These are phyloP conservation scores for Nomada goodeniana DNA, from an alignment of 2,888 invertebrate genomes.

Conservation along the genomic window DNA sequence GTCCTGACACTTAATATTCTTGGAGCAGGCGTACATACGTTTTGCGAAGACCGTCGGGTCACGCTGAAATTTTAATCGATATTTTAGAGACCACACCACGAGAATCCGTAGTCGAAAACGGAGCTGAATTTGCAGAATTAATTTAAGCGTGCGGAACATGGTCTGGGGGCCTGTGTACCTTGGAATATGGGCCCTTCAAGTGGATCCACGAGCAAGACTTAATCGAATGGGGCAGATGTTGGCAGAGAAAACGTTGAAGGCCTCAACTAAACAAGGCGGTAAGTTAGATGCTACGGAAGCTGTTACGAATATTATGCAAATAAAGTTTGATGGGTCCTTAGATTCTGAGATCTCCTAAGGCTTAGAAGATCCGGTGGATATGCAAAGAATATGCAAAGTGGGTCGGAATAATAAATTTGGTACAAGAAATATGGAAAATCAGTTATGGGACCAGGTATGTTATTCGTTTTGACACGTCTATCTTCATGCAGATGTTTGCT, in stretches of 20 bases:
- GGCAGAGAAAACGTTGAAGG: constrained; percentile 15
- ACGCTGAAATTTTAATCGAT: constrained; percentile 58
- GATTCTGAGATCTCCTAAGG: too few relatives aligned
- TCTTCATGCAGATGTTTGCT: too few relatives aligned
- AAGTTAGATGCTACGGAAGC: constrained; percentile 23
- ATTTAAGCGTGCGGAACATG: not conserved
- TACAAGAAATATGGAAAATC: too few relatives aligned
- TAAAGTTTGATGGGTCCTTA: not conserved
- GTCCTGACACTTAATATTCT: constrained; percentile 72
- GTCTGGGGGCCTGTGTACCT: not conserved
- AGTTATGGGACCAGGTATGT: too few relatives aligned
- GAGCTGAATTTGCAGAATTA: constrained; percentile 8
- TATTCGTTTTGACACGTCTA: too few relatives aligned
- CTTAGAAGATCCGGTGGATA: not conserved
- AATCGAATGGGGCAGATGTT: constrained; percentile 30
- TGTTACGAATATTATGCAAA: constrained; percentile 24
- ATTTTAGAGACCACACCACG: constrained; percentile 59
- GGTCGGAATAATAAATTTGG: too few relatives aligned
- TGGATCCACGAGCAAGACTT: not conserved
- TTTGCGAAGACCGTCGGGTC: constrained; percentile 59
- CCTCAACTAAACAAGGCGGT: constrained; percentile 27
- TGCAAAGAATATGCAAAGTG: too few relatives aligned
- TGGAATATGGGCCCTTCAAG: constrained; percentile 9
- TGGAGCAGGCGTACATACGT: constrained; percentile 49
- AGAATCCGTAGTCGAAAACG: constrained; percentile 21